These are phyloP conservation scores for Lerista edwardsae DNA, from an alignment of 2,797 vertebrate genomes.

Conservation along the genomic window DNA sequence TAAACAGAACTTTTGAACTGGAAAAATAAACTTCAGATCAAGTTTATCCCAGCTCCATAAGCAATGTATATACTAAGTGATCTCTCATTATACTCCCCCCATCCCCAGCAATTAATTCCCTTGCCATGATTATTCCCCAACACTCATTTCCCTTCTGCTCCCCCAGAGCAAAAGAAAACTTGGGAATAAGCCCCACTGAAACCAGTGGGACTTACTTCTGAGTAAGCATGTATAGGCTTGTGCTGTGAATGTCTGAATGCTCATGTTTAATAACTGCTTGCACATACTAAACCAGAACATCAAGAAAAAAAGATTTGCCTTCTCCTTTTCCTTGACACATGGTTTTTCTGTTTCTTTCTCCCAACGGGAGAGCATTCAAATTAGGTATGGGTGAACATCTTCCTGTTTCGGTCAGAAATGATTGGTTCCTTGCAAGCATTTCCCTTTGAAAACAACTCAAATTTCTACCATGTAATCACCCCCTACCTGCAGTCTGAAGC, in stretches of 20 bases:
- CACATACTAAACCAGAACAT: not conserved
- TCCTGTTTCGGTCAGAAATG: too few relatives aligned
- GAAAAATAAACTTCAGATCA: not conserved
- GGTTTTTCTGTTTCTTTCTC: not conserved
- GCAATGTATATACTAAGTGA: not conserved
- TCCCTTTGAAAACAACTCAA: too few relatives aligned
- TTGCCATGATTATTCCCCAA: not conserved
- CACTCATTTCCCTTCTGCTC: too few relatives aligned
- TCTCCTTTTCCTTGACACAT: not conserved
- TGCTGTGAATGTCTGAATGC: not conserved
- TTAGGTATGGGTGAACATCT: too few relatives aligned
- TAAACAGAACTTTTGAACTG: not conserved
- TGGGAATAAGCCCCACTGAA: too few relatives aligned
- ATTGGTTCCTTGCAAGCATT: too few relatives aligned
- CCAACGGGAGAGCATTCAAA: not conserved
- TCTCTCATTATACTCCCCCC: not conserved
- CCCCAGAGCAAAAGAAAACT: too few relatives aligned
- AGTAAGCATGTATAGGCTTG: too few relatives aligned
- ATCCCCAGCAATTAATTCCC: not conserved
- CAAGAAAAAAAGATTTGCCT: not conserved
- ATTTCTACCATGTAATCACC: too few relatives aligned
- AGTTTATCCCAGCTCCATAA: not conserved
- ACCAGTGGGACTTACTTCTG: too few relatives aligned
- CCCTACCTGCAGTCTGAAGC: not conserved
- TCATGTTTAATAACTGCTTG: not conserved